Evolutionary conservation across 2,888 invertebrate species (phyloP), one percentile per base, ranked within the genome.

Genomic region (Saturnia japonica): DNA sequence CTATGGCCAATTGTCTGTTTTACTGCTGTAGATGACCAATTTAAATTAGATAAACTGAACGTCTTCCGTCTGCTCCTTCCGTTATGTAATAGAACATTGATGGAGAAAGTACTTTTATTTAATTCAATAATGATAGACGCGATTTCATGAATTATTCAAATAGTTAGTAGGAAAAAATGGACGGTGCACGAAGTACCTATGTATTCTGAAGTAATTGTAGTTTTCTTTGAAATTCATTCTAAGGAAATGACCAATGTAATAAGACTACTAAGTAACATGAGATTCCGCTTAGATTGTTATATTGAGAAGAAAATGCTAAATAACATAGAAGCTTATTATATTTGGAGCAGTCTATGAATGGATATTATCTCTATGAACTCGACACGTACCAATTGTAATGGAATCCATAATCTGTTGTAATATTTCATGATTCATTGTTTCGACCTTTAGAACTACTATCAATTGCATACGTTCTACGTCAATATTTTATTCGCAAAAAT

Each of bases 401-500:
- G n/a, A 51, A n/a, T 51, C 3, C 54, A 11, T 54, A 54, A 54
- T 60, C 25, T 60, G 28, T 60, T 6, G 57, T 28, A 60, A 28
- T 60, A 57, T 14, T 28, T 60, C 57, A 60, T 60, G 57, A 60
- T 54, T n/a, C 28, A 60, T 28, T 60, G 54, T 28, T 25, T 28
- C 57, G 57, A 60, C 57, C 28, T 60, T 60, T 60, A 14, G 0
- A 60, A 60, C 57, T 60, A 60, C 57, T 60, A 60, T 60, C 57
- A 60, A 60, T 60, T 60, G 57, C 57, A 60, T 28, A 60, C 28
- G 28, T 28, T 60, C 4, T 3, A 14, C 19, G 57, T 25, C 57
- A 12, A 60, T 60, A 60, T 60, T 60, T 60, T 14, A 60, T 4
- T 3, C 25, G 57, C 28, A 60, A 60, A 60, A 60, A 28, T 60